Evolutionary conservation across 2,113 vertebrate genomes (phyloP).

Genomic region (Varanus salvator): DNA sequence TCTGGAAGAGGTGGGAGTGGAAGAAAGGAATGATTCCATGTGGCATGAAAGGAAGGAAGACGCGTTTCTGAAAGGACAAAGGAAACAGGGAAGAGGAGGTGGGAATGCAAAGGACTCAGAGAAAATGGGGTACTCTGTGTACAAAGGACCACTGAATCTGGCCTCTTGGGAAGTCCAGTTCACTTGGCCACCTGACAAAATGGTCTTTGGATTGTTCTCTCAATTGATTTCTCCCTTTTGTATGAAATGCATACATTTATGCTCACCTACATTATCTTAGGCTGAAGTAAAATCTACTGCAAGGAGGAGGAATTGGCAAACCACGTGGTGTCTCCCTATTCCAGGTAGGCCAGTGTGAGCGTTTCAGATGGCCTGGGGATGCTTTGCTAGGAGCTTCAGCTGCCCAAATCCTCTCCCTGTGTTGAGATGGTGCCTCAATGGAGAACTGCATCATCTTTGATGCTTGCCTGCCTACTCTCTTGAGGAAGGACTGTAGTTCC

Average conservation of each 20-base stretch:
- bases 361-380: too few relatives aligned
- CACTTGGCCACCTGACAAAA: not conserved
- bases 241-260: too few relatives aligned
- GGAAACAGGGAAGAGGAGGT: not conserved
- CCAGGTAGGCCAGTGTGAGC: too few relatives aligned
- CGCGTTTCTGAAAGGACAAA: not conserved
- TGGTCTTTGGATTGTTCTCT: not conserved
- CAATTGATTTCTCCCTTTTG: too few relatives aligned
- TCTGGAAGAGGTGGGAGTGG: constrained; percentile 26
- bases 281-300: too few relatives aligned
- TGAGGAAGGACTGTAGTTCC: not conserved
- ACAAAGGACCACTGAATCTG: not conserved
- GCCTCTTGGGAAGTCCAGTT: too few relatives aligned
- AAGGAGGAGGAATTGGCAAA: too few relatives aligned
- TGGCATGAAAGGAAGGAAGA: not conserved
- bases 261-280: too few relatives aligned
- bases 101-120: too few relatives aligned
- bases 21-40: fast-evolving
- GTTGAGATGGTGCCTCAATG: not conserved
- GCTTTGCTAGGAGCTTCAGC: too few relatives aligned
- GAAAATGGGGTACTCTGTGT: fast-evolving
- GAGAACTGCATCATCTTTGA: not conserved
- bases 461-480: not conserved
- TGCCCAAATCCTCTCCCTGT: not conserved
- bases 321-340: too few relatives aligned